phyloP scores from a whole-genome alignment of 1,140 invertebrate genomes.

The Ptiloglossa arizonensis region DNA sequence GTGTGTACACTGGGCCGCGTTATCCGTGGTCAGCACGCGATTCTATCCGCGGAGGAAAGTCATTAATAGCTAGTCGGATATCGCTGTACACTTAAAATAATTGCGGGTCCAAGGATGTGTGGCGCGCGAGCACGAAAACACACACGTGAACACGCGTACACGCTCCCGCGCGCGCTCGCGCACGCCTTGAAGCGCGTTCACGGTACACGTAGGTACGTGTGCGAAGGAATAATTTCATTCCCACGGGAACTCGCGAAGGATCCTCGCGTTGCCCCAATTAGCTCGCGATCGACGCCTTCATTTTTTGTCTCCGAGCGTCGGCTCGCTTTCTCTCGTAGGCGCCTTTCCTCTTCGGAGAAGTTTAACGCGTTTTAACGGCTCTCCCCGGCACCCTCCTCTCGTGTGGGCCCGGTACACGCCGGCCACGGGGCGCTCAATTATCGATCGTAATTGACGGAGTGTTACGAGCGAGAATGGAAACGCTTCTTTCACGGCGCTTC shows the following conservation, averaged over 20 bases:
- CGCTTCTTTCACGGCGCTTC: too few relatives aligned
- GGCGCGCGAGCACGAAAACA: too few relatives aligned
- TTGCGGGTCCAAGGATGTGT: conserved; percentile 48
- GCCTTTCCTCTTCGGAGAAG: conserved; percentile 11
- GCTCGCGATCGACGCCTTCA: conserved; percentile 41
- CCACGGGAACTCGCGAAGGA: conserved; percentile 57
- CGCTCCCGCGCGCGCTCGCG: not conserved
- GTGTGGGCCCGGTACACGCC: too few relatives aligned
- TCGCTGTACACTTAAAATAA: conserved; percentile 68
- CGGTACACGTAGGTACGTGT: not conserved
- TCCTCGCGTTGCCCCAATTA: conserved; percentile 57
- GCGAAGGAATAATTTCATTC: conserved; percentile 60
- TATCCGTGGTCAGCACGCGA: conserved; percentile 65
- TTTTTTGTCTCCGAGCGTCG: conserved; percentile 27
- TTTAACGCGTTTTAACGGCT: conserved; percentile 23
- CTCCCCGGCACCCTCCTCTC: not conserved
- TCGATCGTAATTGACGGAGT: conserved; percentile 31
- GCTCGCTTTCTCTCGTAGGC: too few relatives aligned
- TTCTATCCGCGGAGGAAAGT: conserved; percentile 62
- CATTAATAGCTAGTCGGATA: conserved; percentile 69
- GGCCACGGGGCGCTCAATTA: conserved; percentile 29
- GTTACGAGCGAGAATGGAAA: conserved; percentile 4
- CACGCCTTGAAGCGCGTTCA: not conserved
- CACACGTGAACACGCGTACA: too few relatives aligned
- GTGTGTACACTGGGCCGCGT: conserved; percentile 43